These are phyloP conservation scores for Muscicapa comitata DNA, from an alignment of 2,797 vertebrate species.

Conservation along the genomic window DNA sequence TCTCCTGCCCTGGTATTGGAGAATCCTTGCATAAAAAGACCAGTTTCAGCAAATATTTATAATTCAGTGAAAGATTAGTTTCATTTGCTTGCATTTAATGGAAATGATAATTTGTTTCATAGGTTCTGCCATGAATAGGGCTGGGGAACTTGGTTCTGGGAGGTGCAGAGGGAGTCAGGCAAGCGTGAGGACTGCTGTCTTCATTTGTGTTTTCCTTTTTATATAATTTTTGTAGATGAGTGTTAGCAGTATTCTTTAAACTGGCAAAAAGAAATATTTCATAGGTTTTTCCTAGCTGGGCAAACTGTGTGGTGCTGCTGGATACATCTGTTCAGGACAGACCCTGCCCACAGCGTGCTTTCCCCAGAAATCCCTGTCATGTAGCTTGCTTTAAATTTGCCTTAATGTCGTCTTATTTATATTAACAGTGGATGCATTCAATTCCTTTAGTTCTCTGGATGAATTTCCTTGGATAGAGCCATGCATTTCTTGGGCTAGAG, in stretches of 20 bases:
- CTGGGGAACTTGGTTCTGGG: background rate
- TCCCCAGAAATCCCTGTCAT: background rate
- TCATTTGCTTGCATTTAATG: background rate
- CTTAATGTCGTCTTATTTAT: background rate
- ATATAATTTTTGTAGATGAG: background rate
- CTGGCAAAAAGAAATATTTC: background rate
- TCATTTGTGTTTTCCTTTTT: background rate
- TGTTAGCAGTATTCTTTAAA: background rate
- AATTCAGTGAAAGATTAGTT: background rate
- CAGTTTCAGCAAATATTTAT: background rate
- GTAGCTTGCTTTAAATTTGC: background rate
- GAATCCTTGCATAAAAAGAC: background rate
- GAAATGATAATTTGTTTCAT: background rate
- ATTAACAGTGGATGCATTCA: background rate
- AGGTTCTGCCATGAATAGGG: background rate
- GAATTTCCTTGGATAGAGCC: background rate
- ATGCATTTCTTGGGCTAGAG: background rate
- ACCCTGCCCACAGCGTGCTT: background rate
- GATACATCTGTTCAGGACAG: background rate
- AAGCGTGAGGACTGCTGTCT: background rate
- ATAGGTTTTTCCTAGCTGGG: background rate
- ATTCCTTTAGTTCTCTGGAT: background rate
- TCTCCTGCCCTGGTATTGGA: background rate
- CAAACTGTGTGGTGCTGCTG: background rate
- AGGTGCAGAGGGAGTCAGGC: background rate